Evolutionary conservation across 1,140 invertebrate species (phyloP), one percentile per base, ranked within the genome.

Genomic region (Drosophila pseudoobscura): DNA sequence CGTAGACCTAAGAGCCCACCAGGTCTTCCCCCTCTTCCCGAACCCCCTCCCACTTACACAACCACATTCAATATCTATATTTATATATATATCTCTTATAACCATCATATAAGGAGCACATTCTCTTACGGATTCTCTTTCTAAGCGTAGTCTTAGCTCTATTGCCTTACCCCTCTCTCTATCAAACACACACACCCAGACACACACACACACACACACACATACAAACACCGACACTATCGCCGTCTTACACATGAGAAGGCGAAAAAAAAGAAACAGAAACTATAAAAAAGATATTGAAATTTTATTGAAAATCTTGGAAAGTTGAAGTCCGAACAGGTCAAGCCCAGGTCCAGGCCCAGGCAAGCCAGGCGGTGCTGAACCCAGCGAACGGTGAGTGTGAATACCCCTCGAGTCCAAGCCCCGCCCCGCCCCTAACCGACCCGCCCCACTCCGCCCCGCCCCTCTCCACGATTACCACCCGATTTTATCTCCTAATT

Each of bases 251-350:
- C 1, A 5, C 35, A 39, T 39, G 35, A 11, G 35, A 39, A 39
- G 35, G 35, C 35, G 8, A 24, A 13, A 53, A 9, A 13, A 69
- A 17, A 35, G 1, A n/a, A 11, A 3, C 3, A 5, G 4, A 39
- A 39, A 39, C 35, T 29, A 56, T 43, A 31, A 24, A 55, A 22
- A 56, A 55, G 41, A 39, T 39, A 53, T 22, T 39, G 51, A 29
- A 44, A 61, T 46, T 44, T 66, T 54, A 68, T 31, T 69, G 60
- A 64, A 65, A 64, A 64, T 69, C 64, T 69, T 69, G 66, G 66
- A 69, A 69, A 69, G 66, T 69, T 69, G 64, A 69, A 69, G 66
- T 69, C 66, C 63, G 49, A 69, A 69, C 66, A 69, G 66, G 66
- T 69, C 65, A 69, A 66, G 46, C 24, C 66, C 63, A 39, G 35